Percentiles rank a stretch among this genome's conserved stretches.
Conservation (phyloP, 2,888 invertebrate genomes). For the Cremastobaeus sp. region DNA sequence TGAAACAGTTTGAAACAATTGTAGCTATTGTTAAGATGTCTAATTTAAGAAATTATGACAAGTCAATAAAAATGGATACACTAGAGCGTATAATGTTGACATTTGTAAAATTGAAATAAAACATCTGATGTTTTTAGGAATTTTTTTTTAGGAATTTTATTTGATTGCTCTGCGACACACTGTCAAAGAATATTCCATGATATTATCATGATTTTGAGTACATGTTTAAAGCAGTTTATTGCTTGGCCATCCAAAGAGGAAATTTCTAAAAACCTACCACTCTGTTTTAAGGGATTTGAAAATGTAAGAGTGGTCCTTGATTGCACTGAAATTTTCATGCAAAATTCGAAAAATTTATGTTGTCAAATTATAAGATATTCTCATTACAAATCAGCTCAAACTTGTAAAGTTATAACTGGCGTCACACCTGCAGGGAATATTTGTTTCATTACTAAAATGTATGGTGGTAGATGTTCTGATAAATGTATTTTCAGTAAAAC, state of each 20-base stretch:
- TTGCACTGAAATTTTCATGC: constrained; percentile 20
- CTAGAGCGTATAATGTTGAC: constrained; percentile 5
- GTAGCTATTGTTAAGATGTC: constrained; percentile 13
- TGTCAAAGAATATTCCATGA: constrained; percentile 47
- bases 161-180: constrained; percentile 32
- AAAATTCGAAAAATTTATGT: constrained; percentile 17
- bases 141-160: constrained; percentile 46
- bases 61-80: constrained; percentile 5
- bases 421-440: too few species aligned
- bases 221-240: constrained; percentile 37
- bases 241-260: constrained; percentile 57
- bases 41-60: constrained; percentile 3
- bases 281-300: constrained; percentile 63
- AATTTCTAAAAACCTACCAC: too few species aligned
- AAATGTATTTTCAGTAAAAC: too few species aligned
- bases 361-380: constrained; percentile 18
- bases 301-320: constrained; percentile 56
- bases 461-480: too few species aligned
- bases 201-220: constrained; percentile 39
- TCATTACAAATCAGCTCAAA: constrained; percentile 13
- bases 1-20: constrained; percentile 25
- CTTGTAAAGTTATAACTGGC: too few species aligned
- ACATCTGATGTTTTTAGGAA: constrained; percentile 35
- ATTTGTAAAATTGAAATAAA: constrained; percentile 24
- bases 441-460: too few species aligned